These are phyloP conservation scores for Podargus strigoides DNA, from an alignment of 2,797 vertebrate genomes.

Conservation along the genomic window DNA sequence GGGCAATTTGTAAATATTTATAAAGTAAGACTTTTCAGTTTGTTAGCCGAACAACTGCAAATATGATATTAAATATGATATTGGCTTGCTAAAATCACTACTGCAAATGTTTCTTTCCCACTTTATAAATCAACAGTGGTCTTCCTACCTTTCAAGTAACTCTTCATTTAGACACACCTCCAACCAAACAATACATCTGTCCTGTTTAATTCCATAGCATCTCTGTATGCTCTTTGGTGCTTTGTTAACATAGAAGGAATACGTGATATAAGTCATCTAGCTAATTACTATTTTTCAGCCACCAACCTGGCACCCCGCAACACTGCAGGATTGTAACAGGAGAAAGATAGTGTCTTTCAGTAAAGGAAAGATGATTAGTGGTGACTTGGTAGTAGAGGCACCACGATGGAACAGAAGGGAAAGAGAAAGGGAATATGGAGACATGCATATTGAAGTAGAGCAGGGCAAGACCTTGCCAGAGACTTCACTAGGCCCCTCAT, in stretches of 20 bases:
- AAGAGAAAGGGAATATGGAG: neutral
- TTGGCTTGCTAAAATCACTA: neutral
- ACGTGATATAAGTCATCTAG: neutral
- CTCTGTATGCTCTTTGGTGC: neutral
- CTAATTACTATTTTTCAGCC: neutral
- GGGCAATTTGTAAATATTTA: neutral
- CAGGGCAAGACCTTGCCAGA: neutral
- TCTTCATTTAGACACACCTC: neutral
- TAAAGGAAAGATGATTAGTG: neutral
- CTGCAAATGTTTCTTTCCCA: neutral
- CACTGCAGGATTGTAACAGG: neutral
- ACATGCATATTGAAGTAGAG: neutral
- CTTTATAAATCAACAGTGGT: neutral
- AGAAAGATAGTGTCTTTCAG: neutral
- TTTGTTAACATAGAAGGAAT: neutral
- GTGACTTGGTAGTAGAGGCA: neutral
- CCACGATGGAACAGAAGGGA: fast-evolving
- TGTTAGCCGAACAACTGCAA: neutral
- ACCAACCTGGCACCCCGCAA: neutral
- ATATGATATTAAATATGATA: neutral
- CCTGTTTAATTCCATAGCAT: neutral
- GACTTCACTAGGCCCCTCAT: neutral
- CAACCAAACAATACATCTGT: neutral
- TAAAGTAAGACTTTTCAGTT: neutral
- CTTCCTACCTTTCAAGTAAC: neutral